Conservation (phyloP, 2,797 vertebrate species). For the Lepidocolaptes lacrymiger region DNA sequence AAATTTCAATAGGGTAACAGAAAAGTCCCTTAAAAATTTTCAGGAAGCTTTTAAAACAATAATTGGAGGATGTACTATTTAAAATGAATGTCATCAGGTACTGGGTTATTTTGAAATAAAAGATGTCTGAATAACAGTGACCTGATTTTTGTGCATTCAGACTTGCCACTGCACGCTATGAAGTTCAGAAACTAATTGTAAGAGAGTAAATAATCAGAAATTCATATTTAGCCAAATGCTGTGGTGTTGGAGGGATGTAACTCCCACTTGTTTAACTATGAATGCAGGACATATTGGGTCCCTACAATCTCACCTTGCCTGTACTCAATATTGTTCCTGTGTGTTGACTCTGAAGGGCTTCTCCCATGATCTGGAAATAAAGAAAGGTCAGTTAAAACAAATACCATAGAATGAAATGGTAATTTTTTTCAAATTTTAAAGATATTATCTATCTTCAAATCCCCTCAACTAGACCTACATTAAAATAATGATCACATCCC, state of each 20-base stretch:
- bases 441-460: conserved; percentile 22
- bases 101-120: conserved; percentile 21
- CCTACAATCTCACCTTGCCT: neutral
- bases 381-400: conserved; percentile 3
- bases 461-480: neutral
- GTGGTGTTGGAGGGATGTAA: neutral
- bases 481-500: conserved; percentile 30
- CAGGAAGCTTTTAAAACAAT: conserved; percentile 42
- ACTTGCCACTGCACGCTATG: neutral
- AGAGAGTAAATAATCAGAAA: neutral
- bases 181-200: neutral
- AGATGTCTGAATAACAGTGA: neutral
- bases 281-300: neutral
- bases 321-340: neutral
- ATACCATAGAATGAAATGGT: neutral
- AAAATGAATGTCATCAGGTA: conserved; percentile 2
- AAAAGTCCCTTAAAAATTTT: conserved; percentile 31
- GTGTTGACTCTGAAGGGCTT: neutral
- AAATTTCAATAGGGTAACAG: conserved; percentile 45
- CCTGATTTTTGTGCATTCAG: neutral
- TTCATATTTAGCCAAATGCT: neutral
- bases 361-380: neutral
- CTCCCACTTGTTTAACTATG: neutral
- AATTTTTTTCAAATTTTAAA: neutral
- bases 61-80: conserved; percentile 38